Evolutionary conservation across 2,888 invertebrate genomes (phyloP).

Genomic region (Trilocha varians): DNA sequence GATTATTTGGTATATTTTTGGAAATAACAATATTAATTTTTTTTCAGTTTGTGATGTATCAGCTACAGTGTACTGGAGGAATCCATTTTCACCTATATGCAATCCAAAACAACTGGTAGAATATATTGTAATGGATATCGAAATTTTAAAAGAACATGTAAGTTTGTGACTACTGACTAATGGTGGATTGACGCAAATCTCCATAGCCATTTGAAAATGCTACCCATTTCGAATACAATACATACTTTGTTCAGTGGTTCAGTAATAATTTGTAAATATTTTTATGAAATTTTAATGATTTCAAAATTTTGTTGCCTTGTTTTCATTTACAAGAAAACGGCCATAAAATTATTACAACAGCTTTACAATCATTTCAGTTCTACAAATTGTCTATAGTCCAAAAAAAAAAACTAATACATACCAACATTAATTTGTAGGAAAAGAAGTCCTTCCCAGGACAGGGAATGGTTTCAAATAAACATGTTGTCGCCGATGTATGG

Average conservation of each 20-base stretch:
- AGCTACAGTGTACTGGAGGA: conserved; percentile 86
- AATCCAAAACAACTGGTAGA: conserved; percentile 93
- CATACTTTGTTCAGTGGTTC: no score
- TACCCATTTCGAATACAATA: no score
- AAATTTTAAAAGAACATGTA: conserved; percentile 78
- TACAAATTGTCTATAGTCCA: no score
- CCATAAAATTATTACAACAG: no score
- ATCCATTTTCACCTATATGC: conserved; percentile 90
- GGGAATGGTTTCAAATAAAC: conserved; percentile 88
- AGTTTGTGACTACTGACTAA: conserved; percentile 18
- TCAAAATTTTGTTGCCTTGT: neutral
- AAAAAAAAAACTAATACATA: no score
- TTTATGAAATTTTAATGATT: neutral
- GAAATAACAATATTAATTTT: neutral
- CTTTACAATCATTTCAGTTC: no score
- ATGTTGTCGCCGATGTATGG: conserved; percentile 94
- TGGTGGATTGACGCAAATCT: no score
- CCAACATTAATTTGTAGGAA: conserved; percentile 78
- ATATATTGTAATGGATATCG: conserved; percentile 96
- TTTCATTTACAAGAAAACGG: neutral
- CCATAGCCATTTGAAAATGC: no score
- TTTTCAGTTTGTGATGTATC: conserved; percentile 88
- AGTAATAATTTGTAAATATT: no score
- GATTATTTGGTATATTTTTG: conserved; percentile 1
- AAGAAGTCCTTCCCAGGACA: conserved; percentile 88